Evolutionary conservation across 2,888 invertebrate genomes (phyloP).

Genomic region (Sericinus montela): DNA sequence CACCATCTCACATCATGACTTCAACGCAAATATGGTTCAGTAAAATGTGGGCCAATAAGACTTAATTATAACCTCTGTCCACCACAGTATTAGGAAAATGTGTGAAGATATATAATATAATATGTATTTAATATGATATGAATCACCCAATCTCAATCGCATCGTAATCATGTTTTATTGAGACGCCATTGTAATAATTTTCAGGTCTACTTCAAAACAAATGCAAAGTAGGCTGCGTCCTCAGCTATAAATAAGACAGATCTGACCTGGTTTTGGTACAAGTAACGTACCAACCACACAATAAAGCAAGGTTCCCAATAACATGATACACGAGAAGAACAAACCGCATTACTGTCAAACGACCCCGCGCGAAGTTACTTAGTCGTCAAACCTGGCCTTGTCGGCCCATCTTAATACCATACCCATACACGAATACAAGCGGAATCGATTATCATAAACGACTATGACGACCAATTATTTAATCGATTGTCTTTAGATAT

Average conservation of each 20-base stretch:
- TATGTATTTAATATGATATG: too few relatives aligned
- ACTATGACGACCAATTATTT: conserved; percentile 10
- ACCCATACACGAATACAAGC: conserved; percentile 1
- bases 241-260: conserved; percentile 1
- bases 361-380: conserved; percentile 1
- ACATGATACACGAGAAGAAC: neutral
- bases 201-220: conserved; percentile 1
- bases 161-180: too few relatives aligned
- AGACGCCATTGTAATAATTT: neutral
- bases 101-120: too few relatives aligned
- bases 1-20: too few relatives aligned
- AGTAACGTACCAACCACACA: conserved; percentile 9
- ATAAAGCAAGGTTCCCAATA: neutral
- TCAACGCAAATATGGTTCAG: too few relatives aligned
- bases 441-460: conserved; percentile 12
- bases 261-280: conserved; percentile 7
- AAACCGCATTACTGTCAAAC: conserved; percentile 6
- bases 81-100: too few relatives aligned
- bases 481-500: conserved; percentile 10
- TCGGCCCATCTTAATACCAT: conserved; percentile 7
- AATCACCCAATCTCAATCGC: too few relatives aligned
- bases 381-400: conserved; percentile 14
- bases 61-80: too few relatives aligned
- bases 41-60: too few relatives aligned
- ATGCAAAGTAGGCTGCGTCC: neutral